Evolutionary conservation across 2,113 vertebrate genomes (phyloP), one percentile per base, ranked within the genome.

Genomic region (Haplochromis burtoni): DNA sequence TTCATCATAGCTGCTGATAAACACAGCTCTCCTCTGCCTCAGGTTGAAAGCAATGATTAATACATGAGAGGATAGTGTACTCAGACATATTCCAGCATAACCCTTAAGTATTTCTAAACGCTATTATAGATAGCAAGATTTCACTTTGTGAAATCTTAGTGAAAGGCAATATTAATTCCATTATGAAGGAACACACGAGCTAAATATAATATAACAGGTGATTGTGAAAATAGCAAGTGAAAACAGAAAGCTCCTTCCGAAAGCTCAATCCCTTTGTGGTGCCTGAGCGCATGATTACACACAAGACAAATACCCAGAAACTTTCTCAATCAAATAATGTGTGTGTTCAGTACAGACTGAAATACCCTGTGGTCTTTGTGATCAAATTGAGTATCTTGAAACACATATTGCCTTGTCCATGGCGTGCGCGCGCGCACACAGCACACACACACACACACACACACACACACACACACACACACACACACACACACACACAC

Each of bases 341-440:
- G 78, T 24, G 35, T 49, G 35, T 54, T 81, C 21, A 17, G 54
- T 31, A 57, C 17, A 9, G 40, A 59, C 68, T 24, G 47, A 78
- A 81, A 86, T 42, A 54, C 73, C 51, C 76, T 2, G 40, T 55
- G 66, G 80, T 7, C 51, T 61, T 35, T 81, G 63, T 79, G 81
- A 86, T 88, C 61, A 55, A 26, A 87, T 31, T 78, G 24, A 63
- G 76, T 21, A 29, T 57, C 86, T 57, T 42, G 21, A 66, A 85
- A 89, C 61, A 85, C 54, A 87, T 85, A 86, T 49, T 49, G 54
- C 19, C 7, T 51, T 49, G 4, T 57, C 61, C 2, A 7, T 9
- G 16, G 13, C 47, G 5, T 7, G 1, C 13, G 0, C 17, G 0
- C 31, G 0, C 31, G 2, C 59, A 2, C 59, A 0, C 29, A 0